Evolutionary conservation across 2,888 invertebrate species (phyloP).

Genomic region (Boloria euphrosyne): DNA sequence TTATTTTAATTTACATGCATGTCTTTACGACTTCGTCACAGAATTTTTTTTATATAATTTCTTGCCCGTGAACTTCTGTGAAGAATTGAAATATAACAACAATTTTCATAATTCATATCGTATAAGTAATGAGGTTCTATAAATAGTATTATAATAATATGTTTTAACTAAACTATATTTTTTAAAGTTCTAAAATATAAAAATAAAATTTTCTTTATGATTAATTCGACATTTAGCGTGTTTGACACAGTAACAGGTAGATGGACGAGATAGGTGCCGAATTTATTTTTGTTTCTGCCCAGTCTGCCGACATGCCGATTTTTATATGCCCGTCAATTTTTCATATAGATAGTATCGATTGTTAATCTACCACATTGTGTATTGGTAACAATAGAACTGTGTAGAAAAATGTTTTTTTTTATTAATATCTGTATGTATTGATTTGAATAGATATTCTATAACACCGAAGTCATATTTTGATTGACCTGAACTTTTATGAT

Average conservation of each 20-base stretch:
- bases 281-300: conserved; percentile 58
- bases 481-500: not conserved
- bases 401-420: conserved; percentile 13
- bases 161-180: not conserved
- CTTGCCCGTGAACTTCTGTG: too few relatives aligned
- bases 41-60: too few relatives aligned
- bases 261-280: conserved; percentile 55
- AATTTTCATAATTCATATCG: too few relatives aligned
- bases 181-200: conserved; percentile 28
- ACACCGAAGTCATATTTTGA: not conserved
- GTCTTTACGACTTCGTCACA: too few relatives aligned
- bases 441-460: conserved; percentile 4
- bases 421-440: conserved; percentile 6
- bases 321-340: conserved; percentile 62
- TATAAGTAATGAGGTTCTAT: too few relatives aligned
- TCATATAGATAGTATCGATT: conserved; percentile 59
- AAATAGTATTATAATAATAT: too few relatives aligned
- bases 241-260: conserved; percentile 54
- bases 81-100: too few relatives aligned
- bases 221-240: conserved; percentile 30
- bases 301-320: conserved; percentile 58
- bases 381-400: conserved; percentile 22
- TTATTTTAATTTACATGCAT: too few relatives aligned
- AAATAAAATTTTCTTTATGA: conserved; percentile 6
- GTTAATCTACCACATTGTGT: conserved; percentile 57